A percentile compares a stretch with the other conserved stretches of the same genome.
Evolutionary conservation across 2,797 vertebrate genomes (phyloP).

Genomic region (Intellagama lesueurii): DNA sequence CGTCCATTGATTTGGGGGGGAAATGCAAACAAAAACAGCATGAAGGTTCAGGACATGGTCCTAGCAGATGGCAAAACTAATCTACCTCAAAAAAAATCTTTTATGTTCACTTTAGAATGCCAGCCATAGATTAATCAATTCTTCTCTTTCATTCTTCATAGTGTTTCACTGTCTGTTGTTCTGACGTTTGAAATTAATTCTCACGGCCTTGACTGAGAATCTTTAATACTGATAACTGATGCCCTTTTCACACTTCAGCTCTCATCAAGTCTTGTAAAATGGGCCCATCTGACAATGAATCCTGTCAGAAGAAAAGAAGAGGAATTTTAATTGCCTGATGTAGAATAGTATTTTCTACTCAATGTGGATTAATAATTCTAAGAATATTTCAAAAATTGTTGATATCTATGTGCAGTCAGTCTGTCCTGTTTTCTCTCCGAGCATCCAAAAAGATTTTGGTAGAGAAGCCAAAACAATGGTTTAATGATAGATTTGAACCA

Average conservation of each 20-base stretch:
- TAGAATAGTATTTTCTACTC: not conserved
- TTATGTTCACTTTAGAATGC: slow-evolving; percentile 52
- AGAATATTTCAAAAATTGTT: not conserved
- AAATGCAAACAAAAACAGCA: not conserved
- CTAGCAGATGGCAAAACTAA: slow-evolving; percentile 38
- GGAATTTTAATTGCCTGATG: slow-evolving; percentile 43
- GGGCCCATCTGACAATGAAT: slow-evolving; percentile 23
- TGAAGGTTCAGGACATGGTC: slow-evolving; percentile 12
- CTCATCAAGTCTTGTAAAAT: slow-evolving; percentile 44
- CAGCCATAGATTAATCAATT: slow-evolving; percentile 28
- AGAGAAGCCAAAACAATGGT: not conserved
- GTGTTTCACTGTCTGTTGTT: slow-evolving; percentile 31
- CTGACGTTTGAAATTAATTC: slow-evolving; percentile 55
- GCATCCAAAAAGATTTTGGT: not conserved
- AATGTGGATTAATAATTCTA: not conserved
- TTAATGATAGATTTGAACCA: not conserved
- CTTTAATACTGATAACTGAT: slow-evolving; percentile 35
- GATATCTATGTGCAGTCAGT: not conserved
- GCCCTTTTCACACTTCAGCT: slow-evolving; percentile 39
- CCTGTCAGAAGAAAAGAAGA: not conserved
- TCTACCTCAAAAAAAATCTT: slow-evolving; percentile 41
- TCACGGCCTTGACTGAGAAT: not conserved
- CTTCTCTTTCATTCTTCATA: slow-evolving; percentile 23
- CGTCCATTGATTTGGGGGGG: slow-evolving; percentile 48
- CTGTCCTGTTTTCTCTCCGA: not conserved